A percentile compares a stretch with the other conserved stretches of the same genome.
These are phyloP conservation scores for Amphiura filiformis DNA, from an alignment of 35 echinoderm and acorn worm genomes.

Conservation along the genomic window DNA sequence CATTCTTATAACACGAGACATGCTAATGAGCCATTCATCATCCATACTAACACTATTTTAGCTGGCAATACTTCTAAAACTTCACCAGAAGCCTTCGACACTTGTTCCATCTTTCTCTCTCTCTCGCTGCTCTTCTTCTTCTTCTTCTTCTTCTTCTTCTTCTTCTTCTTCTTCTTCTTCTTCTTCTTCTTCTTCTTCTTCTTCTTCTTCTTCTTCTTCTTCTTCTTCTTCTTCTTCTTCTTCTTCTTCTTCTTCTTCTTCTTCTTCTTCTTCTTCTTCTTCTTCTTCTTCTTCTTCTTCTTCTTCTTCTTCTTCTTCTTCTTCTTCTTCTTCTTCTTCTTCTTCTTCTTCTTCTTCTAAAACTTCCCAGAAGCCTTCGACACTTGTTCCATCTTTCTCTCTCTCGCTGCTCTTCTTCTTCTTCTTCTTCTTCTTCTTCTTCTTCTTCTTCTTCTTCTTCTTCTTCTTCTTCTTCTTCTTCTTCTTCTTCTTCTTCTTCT, in stretches of 20 bases:
- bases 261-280: background rate
- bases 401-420: no score
- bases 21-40: no score
- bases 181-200: constrained; percentile 13
- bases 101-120: no score
- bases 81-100: no score
- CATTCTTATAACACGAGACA: no score
- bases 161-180: no score
- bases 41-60: no score
- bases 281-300: constrained; percentile 7
- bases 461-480: constrained; percentile 31
- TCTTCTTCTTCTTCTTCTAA: constrained; percentile 11
- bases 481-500: constrained; percentile 20
- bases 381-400: background rate
- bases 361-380: background rate
- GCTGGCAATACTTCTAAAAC: no score
- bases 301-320: background rate
- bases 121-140: no score
- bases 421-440: background rate
- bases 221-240: background rate
- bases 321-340: background rate
- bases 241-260: background rate
- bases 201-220: constrained; percentile 6
- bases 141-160: no score
- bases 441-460: constrained; percentile 7